Percentiles rank a stretch among this genome's conserved stretches.
Conservation (phyloP, 2,113 vertebrate genomes). For the Leiothrix lutea region DNA sequence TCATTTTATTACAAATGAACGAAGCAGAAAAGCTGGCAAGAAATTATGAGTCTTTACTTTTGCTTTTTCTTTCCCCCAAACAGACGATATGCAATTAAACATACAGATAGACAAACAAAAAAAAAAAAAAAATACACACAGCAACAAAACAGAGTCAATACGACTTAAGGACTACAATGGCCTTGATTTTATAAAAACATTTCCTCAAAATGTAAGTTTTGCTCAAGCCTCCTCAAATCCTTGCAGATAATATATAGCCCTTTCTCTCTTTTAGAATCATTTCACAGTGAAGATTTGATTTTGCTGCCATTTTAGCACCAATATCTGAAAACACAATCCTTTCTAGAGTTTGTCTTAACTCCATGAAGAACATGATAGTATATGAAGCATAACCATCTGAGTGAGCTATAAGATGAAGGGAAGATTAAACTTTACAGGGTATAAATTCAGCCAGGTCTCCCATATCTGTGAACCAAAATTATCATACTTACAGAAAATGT, state of each 20-base stretch:
- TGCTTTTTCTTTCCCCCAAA: rapidly evolving
- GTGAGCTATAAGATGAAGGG: not conserved
- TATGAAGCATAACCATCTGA: not conserved
- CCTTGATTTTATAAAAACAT: not conserved
- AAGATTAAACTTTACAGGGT: not conserved
- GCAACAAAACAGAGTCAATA: not conserved
- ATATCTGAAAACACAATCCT: not conserved
- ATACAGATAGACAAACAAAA: not conserved
- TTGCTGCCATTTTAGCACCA: not conserved
- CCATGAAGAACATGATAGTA: not conserved
- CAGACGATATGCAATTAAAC: not conserved
- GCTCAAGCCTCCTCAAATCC: not conserved
- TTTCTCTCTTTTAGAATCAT: not conserved
- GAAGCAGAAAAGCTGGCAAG: not conserved
- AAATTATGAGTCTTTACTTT: not conserved
- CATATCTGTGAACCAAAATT: not conserved
- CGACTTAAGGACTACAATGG: not conserved
- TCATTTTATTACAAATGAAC: not conserved
- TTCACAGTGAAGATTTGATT: not conserved
- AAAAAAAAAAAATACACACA: not conserved
- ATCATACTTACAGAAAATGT: not conserved
- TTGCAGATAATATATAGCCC: not conserved
- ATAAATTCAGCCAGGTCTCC: not conserved
- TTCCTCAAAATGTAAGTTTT: not conserved
- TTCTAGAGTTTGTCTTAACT: not conserved